Conservation (phyloP, 2,113 vertebrate species). For the Psilopsiagon aymara region DNA sequence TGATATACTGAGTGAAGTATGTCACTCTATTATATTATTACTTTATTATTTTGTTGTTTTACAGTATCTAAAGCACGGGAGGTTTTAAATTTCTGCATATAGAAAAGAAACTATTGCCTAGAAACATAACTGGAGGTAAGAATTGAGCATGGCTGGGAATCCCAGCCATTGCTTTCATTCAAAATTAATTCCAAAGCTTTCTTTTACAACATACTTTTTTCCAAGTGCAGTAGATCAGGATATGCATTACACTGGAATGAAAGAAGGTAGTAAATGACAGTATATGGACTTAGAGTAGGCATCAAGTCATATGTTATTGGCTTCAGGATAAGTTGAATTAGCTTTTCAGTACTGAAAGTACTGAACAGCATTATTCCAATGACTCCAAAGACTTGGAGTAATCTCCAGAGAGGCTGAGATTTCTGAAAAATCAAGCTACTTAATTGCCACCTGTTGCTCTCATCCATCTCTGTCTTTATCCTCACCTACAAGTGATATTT, state of each 20-base stretch:
- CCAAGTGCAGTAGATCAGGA: neutral
- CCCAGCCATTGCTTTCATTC: neutral
- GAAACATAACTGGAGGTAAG: neutral
- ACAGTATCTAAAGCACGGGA: neutral
- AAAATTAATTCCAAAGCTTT: conserved; percentile 27
- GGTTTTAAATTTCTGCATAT: neutral
- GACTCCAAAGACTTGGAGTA: neutral
- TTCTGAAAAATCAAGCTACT: neutral
- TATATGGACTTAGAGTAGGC: neutral
- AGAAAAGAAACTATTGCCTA: neutral
- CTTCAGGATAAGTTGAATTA: neutral
- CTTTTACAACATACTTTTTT: neutral
- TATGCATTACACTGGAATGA: neutral
- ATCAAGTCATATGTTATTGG: neutral
- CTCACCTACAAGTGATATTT: neutral
- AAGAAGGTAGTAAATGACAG: neutral
- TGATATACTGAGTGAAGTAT: neutral
- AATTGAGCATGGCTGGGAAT: neutral
- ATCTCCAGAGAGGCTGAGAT: neutral
- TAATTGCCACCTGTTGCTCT: neutral
- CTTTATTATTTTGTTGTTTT: neutral
- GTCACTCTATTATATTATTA: neutral
- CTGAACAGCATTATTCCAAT: neutral
- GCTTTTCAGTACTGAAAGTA: neutral
- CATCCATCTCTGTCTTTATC: neutral